Percentiles rank a stretch among this genome's conserved stretches.
Conservation (phyloP, 2,888 invertebrate genomes). For the Drosophila putrida region DNA sequence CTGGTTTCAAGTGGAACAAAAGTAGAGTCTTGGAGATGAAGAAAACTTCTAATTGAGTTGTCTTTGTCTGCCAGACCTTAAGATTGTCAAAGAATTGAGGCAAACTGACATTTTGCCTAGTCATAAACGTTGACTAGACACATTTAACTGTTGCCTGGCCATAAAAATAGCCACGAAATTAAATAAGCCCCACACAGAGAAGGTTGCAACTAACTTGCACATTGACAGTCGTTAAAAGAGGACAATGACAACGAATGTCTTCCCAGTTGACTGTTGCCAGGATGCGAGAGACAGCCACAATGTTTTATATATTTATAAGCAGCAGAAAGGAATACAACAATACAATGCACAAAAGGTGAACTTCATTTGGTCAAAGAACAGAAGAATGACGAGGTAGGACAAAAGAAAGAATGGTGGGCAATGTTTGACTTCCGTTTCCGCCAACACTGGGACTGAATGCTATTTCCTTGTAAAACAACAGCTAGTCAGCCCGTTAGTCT, state of each 20-base stretch:
- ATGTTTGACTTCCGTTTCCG: slow-evolving; percentile 68
- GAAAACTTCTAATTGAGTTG: slow-evolving; percentile 35
- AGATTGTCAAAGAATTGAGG: slow-evolving; percentile 19
- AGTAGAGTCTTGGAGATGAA: slow-evolving; percentile 3
- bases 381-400: slow-evolving; percentile 19
- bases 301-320: slow-evolving; percentile 54
- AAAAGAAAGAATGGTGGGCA: slow-evolving; percentile 11
- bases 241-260: slow-evolving; percentile 31
- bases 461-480: slow-evolving; percentile 50
- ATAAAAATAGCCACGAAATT: slow-evolving; percentile 46
- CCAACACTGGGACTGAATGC: slow-evolving; percentile 53
- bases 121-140: slow-evolving; percentile 25
- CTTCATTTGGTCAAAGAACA: slow-evolving; percentile 33
- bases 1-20: not conserved
- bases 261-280: slow-evolving; percentile 12
- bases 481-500: slow-evolving; percentile 52
- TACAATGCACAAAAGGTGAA: slow-evolving; percentile 36
- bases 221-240: slow-evolving; percentile 50
- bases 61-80: not conserved
- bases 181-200: slow-evolving; percentile 20
- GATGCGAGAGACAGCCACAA: slow-evolving; percentile 32
- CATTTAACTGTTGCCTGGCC: slow-evolving; percentile 17
- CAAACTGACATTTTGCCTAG: slow-evolving; percentile 25
- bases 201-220: slow-evolving; percentile 41
- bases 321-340: slow-evolving; percentile 21